These are phyloP conservation scores for Aeoliscus strigatus DNA, from an alignment of 2,797 vertebrate species.

Conservation along the genomic window DNA sequence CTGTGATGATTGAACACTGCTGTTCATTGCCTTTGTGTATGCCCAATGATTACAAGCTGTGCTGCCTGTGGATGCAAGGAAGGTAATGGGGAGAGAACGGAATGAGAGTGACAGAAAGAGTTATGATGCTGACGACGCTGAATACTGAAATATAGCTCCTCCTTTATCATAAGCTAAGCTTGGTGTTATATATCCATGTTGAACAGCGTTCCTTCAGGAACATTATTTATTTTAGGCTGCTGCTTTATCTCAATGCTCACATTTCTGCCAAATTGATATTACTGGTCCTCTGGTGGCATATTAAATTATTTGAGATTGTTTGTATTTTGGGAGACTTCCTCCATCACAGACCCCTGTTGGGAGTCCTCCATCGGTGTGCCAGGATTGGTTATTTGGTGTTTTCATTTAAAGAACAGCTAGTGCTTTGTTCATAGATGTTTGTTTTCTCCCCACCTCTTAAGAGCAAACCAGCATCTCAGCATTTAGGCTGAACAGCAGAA, in stretches of 20 bases:
- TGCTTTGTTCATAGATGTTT: slow-evolving; percentile 32
- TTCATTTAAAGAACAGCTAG: slow-evolving; percentile 42
- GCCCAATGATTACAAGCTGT: slow-evolving; percentile 43
- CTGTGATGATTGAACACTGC: slow-evolving; percentile 39
- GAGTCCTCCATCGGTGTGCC: too few relatives aligned
- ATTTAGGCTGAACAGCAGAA: slow-evolving; percentile 35
- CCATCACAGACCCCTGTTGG: too few relatives aligned
- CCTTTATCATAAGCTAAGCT: slow-evolving; percentile 10
- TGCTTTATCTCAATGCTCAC: too few relatives aligned
- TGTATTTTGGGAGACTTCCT: too few relatives aligned
- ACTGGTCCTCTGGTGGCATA: too few relatives aligned
- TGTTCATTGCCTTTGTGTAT: slow-evolving; percentile 41
- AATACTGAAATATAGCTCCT: slow-evolving; percentile 18
- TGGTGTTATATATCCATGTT: slow-evolving; percentile 12
- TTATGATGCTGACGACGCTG: slow-evolving; percentile 8
- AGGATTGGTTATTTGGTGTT: too few relatives aligned
- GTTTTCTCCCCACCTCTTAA: slow-evolving; percentile 18
- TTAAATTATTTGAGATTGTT: too few relatives aligned
- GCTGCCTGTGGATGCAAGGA: slow-evolving; percentile 26
- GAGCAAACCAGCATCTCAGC: slow-evolving; percentile 16
- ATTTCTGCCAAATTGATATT: too few relatives aligned
- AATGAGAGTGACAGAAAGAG: slow-evolving; percentile 2
- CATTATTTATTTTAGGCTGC: too few relatives aligned
- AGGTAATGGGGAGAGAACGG: slow-evolving; percentile 3
- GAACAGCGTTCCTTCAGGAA: too few relatives aligned